A percentile compares a stretch with the other conserved stretches of the same genome.
These are phyloP conservation scores for Acomys russatus DNA, from an alignment of 2,797 vertebrate species.

Conservation along the genomic window DNA sequence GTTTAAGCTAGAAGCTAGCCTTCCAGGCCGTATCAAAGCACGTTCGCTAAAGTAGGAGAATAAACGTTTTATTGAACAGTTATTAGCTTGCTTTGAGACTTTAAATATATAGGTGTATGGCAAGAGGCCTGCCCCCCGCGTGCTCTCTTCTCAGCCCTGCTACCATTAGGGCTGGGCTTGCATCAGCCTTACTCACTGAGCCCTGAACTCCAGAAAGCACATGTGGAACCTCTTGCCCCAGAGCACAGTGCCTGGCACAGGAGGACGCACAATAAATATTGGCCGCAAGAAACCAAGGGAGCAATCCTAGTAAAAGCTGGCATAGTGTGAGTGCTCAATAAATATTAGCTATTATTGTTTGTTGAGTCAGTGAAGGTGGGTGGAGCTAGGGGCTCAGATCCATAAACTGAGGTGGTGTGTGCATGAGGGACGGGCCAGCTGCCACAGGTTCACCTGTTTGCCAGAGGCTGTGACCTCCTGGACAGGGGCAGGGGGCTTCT, in stretches of 20 bases:
- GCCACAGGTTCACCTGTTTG: not conserved
- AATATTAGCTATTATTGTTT: conserved; percentile 68
- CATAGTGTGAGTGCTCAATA: conserved; percentile 51
- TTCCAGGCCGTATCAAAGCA: not conserved
- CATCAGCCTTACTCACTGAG: not conserved
- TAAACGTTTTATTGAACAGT: conserved; percentile 76
- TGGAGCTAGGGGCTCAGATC: not conserved
- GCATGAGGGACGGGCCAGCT: not conserved
- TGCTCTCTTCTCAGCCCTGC: not conserved
- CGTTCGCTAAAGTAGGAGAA: conserved; percentile 67
- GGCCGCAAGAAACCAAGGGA: conserved; percentile 49
- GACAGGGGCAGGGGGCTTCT: not conserved
- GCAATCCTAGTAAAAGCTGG: conserved; percentile 22
- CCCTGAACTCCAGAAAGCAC: not conserved
- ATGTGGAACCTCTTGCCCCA: not conserved
- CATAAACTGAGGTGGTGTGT: not conserved
- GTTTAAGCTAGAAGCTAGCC: not conserved
- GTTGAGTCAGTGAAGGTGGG: not conserved
- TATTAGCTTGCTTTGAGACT: conserved; percentile 51
- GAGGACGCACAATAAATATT: conserved; percentile 73
- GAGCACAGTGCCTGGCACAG: not conserved
- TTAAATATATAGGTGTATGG: not conserved
- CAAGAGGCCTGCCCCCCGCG: not conserved
- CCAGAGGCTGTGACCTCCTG: not conserved
- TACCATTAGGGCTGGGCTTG: not conserved